These are phyloP conservation scores for Eptesicus fuscus DNA, from an alignment of 2,113 vertebrate genomes.

Conservation along the genomic window DNA sequence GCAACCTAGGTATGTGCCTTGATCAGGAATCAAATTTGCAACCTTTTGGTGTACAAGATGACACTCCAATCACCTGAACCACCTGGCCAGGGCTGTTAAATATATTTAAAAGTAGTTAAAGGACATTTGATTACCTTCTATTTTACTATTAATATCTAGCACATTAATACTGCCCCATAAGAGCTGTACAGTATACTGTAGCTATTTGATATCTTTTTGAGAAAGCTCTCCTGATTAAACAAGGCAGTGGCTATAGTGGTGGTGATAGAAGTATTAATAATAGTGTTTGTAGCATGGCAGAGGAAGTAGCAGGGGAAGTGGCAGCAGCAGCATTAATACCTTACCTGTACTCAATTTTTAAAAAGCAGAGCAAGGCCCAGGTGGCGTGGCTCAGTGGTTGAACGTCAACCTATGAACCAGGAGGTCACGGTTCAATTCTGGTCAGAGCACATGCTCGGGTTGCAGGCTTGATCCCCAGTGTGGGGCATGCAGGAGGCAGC, in stretches of 20 bases:
- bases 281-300: neutral
- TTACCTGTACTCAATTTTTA: neutral
- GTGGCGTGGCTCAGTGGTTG: too few relatives aligned
- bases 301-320: neutral
- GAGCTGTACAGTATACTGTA: neutral
- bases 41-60: neutral
- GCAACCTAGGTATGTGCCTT: neutral
- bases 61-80: neutral
- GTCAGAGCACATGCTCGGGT: too few relatives aligned
- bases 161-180: neutral
- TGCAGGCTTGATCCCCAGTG: too few relatives aligned
- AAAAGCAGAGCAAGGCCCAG: neutral
- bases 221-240: neutral
- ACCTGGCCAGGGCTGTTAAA: neutral
- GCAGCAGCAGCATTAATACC: neutral
- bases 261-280: neutral
- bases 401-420: too few relatives aligned
- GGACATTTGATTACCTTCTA: neutral
- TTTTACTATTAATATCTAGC: neutral
- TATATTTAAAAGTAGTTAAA: neutral
- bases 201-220: neutral
- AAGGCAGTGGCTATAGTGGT: neutral
- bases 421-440: too few relatives aligned
- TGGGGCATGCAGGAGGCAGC: too few relatives aligned
- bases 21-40: neutral